Evolutionary conservation across 2,797 vertebrate genomes (phyloP), one percentile per base, ranked within the genome.

Genomic region (Lepus townsendii): DNA sequence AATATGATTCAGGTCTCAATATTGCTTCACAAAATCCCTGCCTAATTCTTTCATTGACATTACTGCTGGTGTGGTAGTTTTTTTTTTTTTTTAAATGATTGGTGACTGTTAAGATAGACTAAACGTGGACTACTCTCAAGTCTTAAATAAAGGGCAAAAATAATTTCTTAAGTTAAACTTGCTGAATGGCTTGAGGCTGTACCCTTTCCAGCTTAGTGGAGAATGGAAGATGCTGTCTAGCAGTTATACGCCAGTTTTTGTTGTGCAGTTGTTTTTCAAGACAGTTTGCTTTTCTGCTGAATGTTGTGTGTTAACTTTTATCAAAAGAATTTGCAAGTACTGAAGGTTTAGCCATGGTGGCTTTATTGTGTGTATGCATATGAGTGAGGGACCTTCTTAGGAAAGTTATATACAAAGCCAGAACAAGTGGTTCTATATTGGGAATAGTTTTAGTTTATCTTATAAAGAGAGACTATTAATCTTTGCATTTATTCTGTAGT

Each of bases 121-220:
- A 83, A 82, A 84, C 42, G 47, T 78, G 54, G 68, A 16, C 19
- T 91, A 3, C 69, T 78, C 69, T 96, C 42, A 57, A 57, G 54
- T 57, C 3, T 57, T 16, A 57, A 57, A 57, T 57, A 62, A 95
- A 95, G 78, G 88, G 89, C 26, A 88, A 30, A 91, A 91, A 88
- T 91, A 84, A 82, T 94, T 95, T 82, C n/a, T 52, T 82, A 88
- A 95, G 54, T 90, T 76, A 68, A 54, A 47, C 42, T 90, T 87
- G 52, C 62, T 93, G 42, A 88, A 78, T 84, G 77, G 65, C 65
- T 84, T 87, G 66, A 77, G 84, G 32, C 73, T 88, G 9, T 90
- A 47, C 35, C 22, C 62, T 93, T 96, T 87, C 38, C 76, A 93
- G 83, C 62, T 84, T 27, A 47, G 19, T 92, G 75, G 84, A 92